These are phyloP conservation scores for Tanaodytes sp. DNA, from an alignment of 2,888 invertebrate genomes.

Conservation along the genomic window DNA sequence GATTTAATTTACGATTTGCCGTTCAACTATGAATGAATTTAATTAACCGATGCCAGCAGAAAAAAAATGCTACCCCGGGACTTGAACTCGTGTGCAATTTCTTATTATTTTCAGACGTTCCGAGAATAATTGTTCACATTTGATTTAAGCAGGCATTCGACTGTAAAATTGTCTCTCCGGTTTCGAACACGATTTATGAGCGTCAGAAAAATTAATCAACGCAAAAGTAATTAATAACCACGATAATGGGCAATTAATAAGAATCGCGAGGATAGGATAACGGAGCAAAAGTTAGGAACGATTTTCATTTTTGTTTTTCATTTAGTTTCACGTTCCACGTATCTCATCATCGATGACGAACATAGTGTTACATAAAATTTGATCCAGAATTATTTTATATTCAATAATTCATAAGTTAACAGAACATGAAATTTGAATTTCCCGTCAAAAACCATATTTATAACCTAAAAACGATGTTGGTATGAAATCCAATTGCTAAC, in stretches of 20 bases:
- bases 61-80: slow-evolving; percentile 6
- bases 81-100: slow-evolving; percentile 14
- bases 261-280: background rate
- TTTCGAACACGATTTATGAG: slow-evolving; percentile 13
- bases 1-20: slow-evolving; percentile 17
- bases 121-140: slow-evolving; percentile 8
- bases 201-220: slow-evolving; percentile 13
- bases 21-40: slow-evolving; percentile 24
- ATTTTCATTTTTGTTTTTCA: no score
- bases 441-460: no score
- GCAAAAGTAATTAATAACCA: slow-evolving; percentile 19
- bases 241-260: slow-evolving; percentile 16
- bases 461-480: no score
- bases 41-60: slow-evolving; percentile 11
- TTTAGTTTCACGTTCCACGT: no score
- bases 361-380: no score
- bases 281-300: no score
- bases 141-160: slow-evolving; percentile 9
- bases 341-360: no score
- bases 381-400: no score
- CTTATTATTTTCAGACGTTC: slow-evolving; percentile 15
- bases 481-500: no score
- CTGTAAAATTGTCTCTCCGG: slow-evolving; percentile 16
- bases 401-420: no score
- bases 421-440: no score